phyloP scores from a whole-genome alignment of 2,113 vertebrate species.

The Nycticryphes semicollaris region DNA sequence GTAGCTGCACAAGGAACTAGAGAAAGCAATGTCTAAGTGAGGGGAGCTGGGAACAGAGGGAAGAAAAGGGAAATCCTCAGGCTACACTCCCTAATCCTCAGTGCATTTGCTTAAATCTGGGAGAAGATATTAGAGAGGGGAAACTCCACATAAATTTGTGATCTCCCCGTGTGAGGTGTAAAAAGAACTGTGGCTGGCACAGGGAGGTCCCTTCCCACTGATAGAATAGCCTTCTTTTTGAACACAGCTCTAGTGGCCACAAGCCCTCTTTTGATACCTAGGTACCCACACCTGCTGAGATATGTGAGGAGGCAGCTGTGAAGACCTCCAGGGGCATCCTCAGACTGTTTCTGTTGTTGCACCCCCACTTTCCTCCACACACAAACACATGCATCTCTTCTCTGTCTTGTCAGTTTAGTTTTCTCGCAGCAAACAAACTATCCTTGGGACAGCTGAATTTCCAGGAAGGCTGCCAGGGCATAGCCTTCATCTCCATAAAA shows the following conservation, averaged over 20 bases:
- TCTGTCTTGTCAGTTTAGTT: constrained; percentile 66
- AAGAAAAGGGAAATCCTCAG: neutral
- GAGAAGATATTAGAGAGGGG: neutral
- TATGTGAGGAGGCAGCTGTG: neutral
- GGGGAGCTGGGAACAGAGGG: neutral
- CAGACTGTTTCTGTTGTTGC: neutral
- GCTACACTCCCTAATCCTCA: neutral
- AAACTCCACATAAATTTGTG: neutral
- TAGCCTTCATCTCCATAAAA: constrained; percentile 79
- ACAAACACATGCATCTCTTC: neutral
- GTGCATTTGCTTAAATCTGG: neutral
- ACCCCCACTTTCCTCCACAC: neutral
- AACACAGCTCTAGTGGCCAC: neutral
- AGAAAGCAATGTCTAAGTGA: neutral
- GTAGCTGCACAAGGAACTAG: too few species aligned
- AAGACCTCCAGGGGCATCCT: neutral
- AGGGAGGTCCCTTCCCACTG: neutral
- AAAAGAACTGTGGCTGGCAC: neutral
- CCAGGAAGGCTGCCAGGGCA: constrained; percentile 75
- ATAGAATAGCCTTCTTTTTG: neutral
- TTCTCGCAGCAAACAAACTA: constrained; percentile 69
- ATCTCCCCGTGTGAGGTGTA: neutral
- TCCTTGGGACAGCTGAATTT: constrained; percentile 66
- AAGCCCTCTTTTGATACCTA: neutral
- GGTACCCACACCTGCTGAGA: neutral